Conservation (phyloP, 2,797 vertebrate genomes). For the Catostomus latipinnis region DNA sequence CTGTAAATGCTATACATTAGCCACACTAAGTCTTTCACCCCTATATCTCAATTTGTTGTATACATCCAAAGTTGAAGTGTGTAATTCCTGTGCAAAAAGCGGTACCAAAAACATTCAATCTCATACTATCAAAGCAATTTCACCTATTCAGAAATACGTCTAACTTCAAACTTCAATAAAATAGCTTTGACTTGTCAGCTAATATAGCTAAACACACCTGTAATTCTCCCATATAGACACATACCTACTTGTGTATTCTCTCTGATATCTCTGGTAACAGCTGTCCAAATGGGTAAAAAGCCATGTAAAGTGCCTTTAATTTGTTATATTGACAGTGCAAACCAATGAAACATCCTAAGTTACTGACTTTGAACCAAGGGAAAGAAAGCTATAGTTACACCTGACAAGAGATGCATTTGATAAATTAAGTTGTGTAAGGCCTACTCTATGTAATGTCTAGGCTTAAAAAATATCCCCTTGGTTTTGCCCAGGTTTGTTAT, state of each 20-base stretch:
- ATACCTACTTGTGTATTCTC: conserved; percentile 50
- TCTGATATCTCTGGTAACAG: conserved; percentile 53
- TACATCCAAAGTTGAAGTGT: neutral
- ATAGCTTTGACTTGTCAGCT: neutral
- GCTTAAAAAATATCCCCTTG: neutral
- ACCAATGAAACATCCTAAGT: conserved; percentile 58
- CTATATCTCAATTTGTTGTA: neutral
- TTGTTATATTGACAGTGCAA: conserved; percentile 51
- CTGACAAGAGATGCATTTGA: neutral
- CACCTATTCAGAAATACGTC: too few species aligned
- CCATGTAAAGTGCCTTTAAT: conserved; percentile 59
- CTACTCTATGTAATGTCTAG: neutral
- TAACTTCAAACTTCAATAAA: too few species aligned
- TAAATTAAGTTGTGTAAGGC: neutral
- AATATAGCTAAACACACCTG: neutral
- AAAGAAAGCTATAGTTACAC: neutral
- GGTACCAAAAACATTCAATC: too few species aligned
- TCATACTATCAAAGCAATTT: too few species aligned
- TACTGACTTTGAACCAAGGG: conserved; percentile 19
- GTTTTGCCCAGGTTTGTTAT: neutral
- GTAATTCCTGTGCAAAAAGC: neutral
- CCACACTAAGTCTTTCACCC: neutral
- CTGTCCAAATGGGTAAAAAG: conserved; percentile 57
- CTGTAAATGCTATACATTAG: conserved; percentile 13
- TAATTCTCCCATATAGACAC: neutral